Evolutionary conservation across 2,888 invertebrate genomes (phyloP).

Genomic region (Stenurella melanura): DNA sequence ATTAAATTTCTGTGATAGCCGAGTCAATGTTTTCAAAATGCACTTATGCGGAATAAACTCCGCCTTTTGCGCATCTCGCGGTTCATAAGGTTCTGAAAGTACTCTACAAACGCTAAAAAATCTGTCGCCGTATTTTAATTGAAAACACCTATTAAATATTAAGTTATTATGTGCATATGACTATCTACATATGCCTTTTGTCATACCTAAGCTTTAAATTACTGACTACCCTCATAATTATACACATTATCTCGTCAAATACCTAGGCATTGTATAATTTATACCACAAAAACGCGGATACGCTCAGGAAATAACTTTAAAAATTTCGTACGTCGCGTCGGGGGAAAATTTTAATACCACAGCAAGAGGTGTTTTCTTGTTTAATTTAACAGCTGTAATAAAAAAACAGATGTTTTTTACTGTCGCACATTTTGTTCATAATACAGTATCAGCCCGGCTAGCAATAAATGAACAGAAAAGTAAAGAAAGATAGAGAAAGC

Average conservation of each 20-base stretch:
- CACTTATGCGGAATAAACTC: too few relatives aligned
- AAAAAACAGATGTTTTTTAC: conserved; percentile 36
- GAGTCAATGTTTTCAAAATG: too few relatives aligned
- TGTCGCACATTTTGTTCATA: conserved; percentile 25
- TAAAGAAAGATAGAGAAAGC: conserved; percentile 42
- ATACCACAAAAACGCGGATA: background rate
- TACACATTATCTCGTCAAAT: background rate
- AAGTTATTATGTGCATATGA: background rate
- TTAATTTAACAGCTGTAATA: conserved; percentile 28
- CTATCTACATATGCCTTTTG: background rate
- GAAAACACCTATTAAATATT: too few relatives aligned
- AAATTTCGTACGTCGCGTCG: background rate
- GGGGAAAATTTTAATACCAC: background rate
- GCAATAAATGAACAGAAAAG: conserved; percentile 35
- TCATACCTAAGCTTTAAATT: background rate
- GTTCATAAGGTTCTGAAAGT: too few relatives aligned
- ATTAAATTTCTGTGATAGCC: too few relatives aligned
- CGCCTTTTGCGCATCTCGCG: too few relatives aligned
- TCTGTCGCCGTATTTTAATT: too few relatives aligned
- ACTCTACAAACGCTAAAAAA: too few relatives aligned
- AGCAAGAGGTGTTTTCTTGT: background rate
- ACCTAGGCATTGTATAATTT: background rate
- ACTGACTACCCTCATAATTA: background rate
- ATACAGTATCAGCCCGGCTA: conserved; percentile 11
- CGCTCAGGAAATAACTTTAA: background rate